Conservation (phyloP, 2,888 invertebrate genomes). For the Caenorhabditis parvicauda region DNA sequence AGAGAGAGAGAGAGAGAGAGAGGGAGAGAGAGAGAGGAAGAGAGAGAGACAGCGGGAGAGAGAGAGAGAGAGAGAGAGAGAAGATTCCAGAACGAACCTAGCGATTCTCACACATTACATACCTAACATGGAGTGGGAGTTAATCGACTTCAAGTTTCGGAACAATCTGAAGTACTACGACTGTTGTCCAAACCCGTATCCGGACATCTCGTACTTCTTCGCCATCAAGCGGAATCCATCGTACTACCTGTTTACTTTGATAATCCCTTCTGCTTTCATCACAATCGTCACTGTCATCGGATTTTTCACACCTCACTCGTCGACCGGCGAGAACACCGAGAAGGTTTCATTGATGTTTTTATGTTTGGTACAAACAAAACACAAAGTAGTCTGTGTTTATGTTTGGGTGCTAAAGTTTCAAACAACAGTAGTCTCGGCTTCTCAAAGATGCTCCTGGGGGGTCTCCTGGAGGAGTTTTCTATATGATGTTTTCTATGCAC, state of each 20-base stretch:
- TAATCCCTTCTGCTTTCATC: conserved; percentile 60
- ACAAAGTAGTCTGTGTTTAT: no score
- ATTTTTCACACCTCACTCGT: conserved; percentile 61
- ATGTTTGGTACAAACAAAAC: no score
- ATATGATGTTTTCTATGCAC: no score
- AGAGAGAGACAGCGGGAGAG: no score
- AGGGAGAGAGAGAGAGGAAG: no score
- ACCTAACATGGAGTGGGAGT: conserved; percentile 60
- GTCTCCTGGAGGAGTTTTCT: no score
- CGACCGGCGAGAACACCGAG: conserved; percentile 61
- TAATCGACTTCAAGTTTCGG: conserved; percentile 53
- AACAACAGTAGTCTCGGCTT: no score
- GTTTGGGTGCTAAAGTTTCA: no score
- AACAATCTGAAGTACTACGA: conserved; percentile 60
- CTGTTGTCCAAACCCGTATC: conserved; percentile 60
- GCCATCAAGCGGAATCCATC: conserved; percentile 60
- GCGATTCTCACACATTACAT: conserved; percentile 57
- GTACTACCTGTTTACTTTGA: conserved; percentile 60
- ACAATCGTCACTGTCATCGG: conserved; percentile 62
- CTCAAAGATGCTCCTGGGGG: no score
- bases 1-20: no score
- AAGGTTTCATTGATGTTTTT: conserved; percentile 44
- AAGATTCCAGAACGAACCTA: conserved; percentile 37
- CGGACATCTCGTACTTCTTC: conserved; percentile 60
- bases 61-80: no score